Evolutionary conservation across 2,113 vertebrate species (phyloP), one percentile per base, ranked within the genome.

Genomic region (Rhabdomys dilectus): DNA sequence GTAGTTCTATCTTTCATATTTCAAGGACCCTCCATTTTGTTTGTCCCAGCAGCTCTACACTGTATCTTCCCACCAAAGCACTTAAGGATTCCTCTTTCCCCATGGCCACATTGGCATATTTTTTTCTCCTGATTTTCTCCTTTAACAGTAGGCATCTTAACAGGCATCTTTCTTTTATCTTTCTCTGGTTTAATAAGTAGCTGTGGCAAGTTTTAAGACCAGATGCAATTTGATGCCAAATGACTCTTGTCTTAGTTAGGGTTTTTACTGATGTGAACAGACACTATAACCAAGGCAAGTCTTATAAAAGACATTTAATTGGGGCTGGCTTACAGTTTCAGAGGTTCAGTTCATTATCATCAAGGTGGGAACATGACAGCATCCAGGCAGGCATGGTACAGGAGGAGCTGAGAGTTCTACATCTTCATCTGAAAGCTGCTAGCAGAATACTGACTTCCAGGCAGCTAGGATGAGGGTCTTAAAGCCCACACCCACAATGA

Each of bases 61-160:
- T n/a, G 73, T 34, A 15, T 15, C 19, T 68, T 85, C 70, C 31
- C 15, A 81, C 22, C 39, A 29, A 39, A 42, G 22, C 45, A 24
- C 24, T 10, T 34, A 34, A 26, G 3, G 17, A 10, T 48, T 60
- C n/a, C 4, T 9, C 22, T 70, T 60, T 85, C 34, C 56, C 34
- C 5, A 7, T 26, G 16, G n/a, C 21, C 8, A 29, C 8, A 58
- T 9, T 1, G n/a, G 0, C 39, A n/a, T 7, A 2, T 45, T 45
- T 48, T 45, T 51, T 76, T 45, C 42, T 24, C 62, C 24, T 48
- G 8, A 2, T 73, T 94, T 56, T 80, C 3, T 82, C 75, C 15
- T 1, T 22, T 9, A 75, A 29, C 39, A 42, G 48, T 60, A 42
- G 5, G 19, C 15, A 26, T 85, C 58, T 24, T 10, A 78, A n/a